A percentile compares a stretch with the other conserved stretches of the same genome.
Evolutionary conservation across 2,888 invertebrate species (phyloP).

Genomic region (Pheosia gnoma): DNA sequence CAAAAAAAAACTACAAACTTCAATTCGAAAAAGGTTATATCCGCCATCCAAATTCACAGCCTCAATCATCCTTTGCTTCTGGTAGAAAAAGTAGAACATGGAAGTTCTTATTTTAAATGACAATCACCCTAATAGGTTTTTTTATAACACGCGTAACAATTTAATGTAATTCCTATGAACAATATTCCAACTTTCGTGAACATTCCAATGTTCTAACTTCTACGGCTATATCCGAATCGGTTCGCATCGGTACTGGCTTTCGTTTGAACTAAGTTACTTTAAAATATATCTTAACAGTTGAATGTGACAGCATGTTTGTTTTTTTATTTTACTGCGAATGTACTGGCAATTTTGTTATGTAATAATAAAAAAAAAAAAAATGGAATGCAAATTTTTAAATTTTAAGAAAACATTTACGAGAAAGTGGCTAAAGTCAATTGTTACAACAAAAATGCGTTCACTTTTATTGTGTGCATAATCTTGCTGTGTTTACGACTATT

Average conservation of each 20-base stretch:
- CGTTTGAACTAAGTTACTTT: background rate
- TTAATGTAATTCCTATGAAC: background rate
- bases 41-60: too few relatives aligned
- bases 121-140: too few relatives aligned
- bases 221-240: background rate
- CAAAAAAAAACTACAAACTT: too few relatives aligned
- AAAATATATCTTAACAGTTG: background rate
- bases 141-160: constrained; percentile 1
- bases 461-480: background rate
- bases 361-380: too few relatives aligned
- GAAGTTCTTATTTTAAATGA: background rate
- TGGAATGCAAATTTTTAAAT: background rate
- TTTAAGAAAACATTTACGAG: background rate
- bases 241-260: background rate
- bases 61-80: too few relatives aligned
- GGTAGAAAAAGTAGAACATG: background rate
- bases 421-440: background rate
- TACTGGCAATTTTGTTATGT: too few relatives aligned
- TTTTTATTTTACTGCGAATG: too few relatives aligned
- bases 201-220: background rate
- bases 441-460: background rate
- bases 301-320: too few relatives aligned
- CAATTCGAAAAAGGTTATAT: too few relatives aligned
- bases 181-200: constrained; percentile 1
- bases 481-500: background rate